Percentiles rank a stretch among this genome's conserved stretches.
Conservation (phyloP, 2,888 invertebrate species). For the Spodoptera picta region DNA sequence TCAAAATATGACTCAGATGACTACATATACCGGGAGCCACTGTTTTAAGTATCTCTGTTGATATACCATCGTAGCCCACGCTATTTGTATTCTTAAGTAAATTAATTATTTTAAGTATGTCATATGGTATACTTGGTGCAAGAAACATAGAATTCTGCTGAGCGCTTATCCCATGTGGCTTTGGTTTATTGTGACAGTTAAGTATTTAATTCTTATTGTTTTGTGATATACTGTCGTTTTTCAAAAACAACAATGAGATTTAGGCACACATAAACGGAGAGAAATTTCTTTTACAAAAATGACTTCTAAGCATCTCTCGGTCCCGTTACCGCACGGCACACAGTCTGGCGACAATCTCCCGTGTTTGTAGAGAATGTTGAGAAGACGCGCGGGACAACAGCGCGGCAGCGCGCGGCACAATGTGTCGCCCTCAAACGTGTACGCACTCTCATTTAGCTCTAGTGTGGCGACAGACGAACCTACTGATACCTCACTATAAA, state of each 20-base stretch:
- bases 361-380: slow-evolving; percentile 40
- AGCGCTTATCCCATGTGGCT: too few species aligned
- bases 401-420: slow-evolving; percentile 37
- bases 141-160: too few species aligned
- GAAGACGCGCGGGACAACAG: slow-evolving; percentile 42
- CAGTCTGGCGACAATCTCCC: slow-evolving; percentile 32
- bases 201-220: neutral
- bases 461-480: slow-evolving; percentile 1
- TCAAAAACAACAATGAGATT: neutral
- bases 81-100: too few species aligned
- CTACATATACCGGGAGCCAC: too few species aligned
- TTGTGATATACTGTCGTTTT: neutral
- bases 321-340: slow-evolving; percentile 13
- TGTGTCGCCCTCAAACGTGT: slow-evolving; percentile 32
- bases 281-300: too few species aligned
- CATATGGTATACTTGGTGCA: too few species aligned
- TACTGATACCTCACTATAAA: slow-evolving; percentile 1
- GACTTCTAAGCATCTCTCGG: slow-evolving; percentile 25
- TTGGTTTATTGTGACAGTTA: too few species aligned
- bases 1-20: too few species aligned
- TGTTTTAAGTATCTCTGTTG: too few species aligned
- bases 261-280: too few species aligned
- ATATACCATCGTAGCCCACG: too few species aligned
- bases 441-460: slow-evolving; percentile 34
- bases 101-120: too few species aligned